phyloP scores from a whole-genome alignment of 1,140 invertebrate species.

The Helicoverpa zea region DNA sequence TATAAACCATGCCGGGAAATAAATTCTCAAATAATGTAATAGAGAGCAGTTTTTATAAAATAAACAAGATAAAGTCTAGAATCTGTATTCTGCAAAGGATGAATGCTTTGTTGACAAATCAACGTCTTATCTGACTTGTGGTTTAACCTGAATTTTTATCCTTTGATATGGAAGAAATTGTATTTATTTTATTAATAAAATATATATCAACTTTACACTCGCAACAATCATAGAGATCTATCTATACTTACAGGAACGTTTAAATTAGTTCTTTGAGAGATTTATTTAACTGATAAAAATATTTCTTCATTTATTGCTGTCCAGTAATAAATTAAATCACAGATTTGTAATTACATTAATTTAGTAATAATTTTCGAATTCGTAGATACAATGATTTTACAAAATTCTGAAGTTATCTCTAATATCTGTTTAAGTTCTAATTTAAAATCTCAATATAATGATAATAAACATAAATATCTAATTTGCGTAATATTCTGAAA shows the following conservation, averaged over 20 bases:
- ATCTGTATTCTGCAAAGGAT: background rate
- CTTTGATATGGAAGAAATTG: background rate
- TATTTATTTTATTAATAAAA: constrained; percentile 36
- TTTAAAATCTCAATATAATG: constrained; percentile 74
- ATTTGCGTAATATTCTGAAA: constrained; percentile 80
- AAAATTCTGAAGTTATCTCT: constrained; percentile 57
- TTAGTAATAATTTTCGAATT: constrained; percentile 73
- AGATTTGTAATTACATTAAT: constrained; percentile 79
- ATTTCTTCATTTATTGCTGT: constrained; percentile 62
- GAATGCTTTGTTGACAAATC: background rate
- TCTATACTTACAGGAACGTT: constrained; percentile 85
- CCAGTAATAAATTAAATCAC: constrained; percentile 85
- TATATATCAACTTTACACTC: constrained; percentile 69
- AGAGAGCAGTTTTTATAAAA: background rate
- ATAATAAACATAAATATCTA: constrained; percentile 65
- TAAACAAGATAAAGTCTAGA: background rate
- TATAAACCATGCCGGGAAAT: background rate
- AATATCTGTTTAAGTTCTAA: constrained; percentile 67
- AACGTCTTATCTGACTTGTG: background rate
- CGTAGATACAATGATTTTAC: constrained; percentile 50
- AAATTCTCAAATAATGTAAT: background rate
- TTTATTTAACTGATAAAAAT: constrained; percentile 60
- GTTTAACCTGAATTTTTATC: background rate
- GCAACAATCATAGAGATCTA: constrained; percentile 85
- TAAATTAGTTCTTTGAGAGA: constrained; percentile 81